These are phyloP conservation scores for Alentia gelatinosa DNA, from an alignment of 2,888 invertebrate species.

Conservation along the genomic window DNA sequence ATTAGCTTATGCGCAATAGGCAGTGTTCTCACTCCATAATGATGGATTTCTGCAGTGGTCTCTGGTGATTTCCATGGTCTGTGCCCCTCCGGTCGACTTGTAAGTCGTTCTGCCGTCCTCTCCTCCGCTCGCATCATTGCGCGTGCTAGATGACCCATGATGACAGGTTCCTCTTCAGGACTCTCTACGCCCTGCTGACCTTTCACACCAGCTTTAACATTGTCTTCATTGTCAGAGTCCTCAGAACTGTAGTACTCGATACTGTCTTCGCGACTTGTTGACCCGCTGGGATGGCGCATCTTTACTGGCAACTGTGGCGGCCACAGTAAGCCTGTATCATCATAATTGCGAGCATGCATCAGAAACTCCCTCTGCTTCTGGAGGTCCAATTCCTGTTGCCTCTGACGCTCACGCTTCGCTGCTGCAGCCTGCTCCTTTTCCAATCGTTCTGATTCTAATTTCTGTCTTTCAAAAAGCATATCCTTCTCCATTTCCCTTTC, in stretches of 20 bases:
- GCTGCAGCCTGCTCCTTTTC: not conserved
- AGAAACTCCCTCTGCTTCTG: not conserved
- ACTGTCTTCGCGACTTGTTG: not conserved
- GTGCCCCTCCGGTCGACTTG: not conserved
- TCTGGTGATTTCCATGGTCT: conserved; percentile 18
- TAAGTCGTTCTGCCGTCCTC: not conserved
- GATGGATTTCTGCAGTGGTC: not conserved
- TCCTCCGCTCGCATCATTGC: conserved; percentile 16
- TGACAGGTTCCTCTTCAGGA: not conserved
- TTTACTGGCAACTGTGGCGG: not conserved
- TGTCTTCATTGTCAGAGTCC: not conserved
- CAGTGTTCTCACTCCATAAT: conserved; percentile 11
- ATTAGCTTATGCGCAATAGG: not conserved
- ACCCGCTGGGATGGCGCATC: not conserved
- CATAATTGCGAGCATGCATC: conserved; percentile 24
- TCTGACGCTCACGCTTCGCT: not conserved
- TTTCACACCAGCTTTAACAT: not conserved
- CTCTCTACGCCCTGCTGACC: not conserved
- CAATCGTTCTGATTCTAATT: not conserved
- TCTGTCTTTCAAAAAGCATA: not conserved
- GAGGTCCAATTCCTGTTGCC: conserved; percentile 12
- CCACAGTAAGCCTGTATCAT: conserved; percentile 35
- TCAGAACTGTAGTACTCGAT: conserved; percentile 11
- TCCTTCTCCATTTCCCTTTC: conserved; percentile 10
- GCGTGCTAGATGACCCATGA: not conserved